phyloP scores from a whole-genome alignment of 1,140 invertebrate genomes.

The Charaxes varanes region DNA sequence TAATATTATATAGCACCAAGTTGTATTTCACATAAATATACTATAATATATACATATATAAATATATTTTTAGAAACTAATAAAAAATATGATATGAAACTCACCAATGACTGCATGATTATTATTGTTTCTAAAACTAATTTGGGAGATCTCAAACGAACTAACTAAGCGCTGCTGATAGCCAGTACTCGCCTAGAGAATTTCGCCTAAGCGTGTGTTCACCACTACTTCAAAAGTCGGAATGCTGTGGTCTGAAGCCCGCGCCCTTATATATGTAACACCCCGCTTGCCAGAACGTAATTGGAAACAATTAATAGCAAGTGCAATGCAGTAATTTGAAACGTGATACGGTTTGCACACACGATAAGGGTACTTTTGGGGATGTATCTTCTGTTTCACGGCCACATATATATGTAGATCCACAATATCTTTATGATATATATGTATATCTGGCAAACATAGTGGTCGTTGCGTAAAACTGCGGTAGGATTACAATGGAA shows the following conservation, averaged over 20 bases:
- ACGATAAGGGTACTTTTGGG: conserved; percentile 18
- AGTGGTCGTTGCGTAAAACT: conserved; percentile 4
- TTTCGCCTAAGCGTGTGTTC: conserved; percentile 66
- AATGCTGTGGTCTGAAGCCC: conserved; percentile 46
- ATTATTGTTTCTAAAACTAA: conserved; percentile 42
- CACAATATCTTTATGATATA: not conserved
- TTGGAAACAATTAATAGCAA: conserved; percentile 67
- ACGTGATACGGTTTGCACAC: conserved; percentile 34
- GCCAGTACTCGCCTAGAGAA: conserved; percentile 66
- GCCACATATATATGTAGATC: not conserved
- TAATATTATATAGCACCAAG: no score
- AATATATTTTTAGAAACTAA: no score
- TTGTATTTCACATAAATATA: no score
- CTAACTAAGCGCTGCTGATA: conserved; percentile 65
- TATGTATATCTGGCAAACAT: not conserved
- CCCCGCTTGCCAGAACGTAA: conserved; percentile 50
- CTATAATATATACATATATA: no score
- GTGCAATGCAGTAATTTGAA: conserved; percentile 58
- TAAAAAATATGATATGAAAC: conserved; percentile 25
- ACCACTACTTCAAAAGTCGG: conserved; percentile 51
- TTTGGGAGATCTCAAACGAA: conserved; percentile 70
- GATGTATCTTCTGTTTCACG: conserved; percentile 2
- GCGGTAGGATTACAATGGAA: not conserved
- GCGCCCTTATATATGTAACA: conserved; percentile 62
- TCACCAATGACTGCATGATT: conserved; percentile 71